Evolutionary conservation across 2,888 invertebrate genomes (phyloP).

Genomic region (Scaptodrosophila latifasciaeformis): DNA sequence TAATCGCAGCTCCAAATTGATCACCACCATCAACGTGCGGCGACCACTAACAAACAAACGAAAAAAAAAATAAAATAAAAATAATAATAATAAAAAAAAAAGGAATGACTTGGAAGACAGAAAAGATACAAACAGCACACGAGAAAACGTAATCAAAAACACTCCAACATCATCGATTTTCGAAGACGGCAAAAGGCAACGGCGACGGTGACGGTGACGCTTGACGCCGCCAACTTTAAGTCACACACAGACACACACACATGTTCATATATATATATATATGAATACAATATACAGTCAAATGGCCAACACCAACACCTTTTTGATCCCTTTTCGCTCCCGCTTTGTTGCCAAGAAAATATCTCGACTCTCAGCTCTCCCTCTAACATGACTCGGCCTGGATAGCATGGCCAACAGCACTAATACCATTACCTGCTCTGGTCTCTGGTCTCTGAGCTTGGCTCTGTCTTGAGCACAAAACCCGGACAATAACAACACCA

Average conservation of each 20-base stretch:
- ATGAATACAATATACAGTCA: too few relatives aligned
- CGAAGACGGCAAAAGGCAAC: conserved; percentile 45
- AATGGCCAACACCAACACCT: conserved; percentile 37
- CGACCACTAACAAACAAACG: conserved; percentile 45
- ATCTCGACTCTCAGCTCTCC: conserved; percentile 18
- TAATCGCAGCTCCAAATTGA: conserved; percentile 69
- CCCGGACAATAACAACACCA: too few relatives aligned
- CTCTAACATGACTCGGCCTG: conserved; percentile 23
- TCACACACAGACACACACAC: conserved; percentile 28
- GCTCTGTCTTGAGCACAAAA: too few relatives aligned
- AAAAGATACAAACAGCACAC: conserved; percentile 45
- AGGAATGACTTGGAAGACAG: conserved; percentile 36
- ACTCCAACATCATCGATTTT: conserved; percentile 58
- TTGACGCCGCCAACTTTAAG: too few relatives aligned
- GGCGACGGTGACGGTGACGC: conserved; percentile 5
- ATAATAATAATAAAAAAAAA: conserved; percentile 2
- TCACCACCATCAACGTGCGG: conserved; percentile 64
- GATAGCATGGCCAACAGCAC: conserved; percentile 35
- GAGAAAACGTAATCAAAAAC: conserved; percentile 67
- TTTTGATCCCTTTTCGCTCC: conserved; percentile 65
- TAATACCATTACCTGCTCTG: conserved; percentile 44
- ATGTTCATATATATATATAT: too few relatives aligned
- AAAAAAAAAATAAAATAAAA: conserved; percentile 24
- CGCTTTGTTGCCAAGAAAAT: conserved; percentile 25
- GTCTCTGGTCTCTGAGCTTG: neutral